A percentile compares a stretch with the other conserved stretches of the same genome.
Conservation (phyloP, 1,140 invertebrate species). For the Tetragnatha versicolor region DNA sequence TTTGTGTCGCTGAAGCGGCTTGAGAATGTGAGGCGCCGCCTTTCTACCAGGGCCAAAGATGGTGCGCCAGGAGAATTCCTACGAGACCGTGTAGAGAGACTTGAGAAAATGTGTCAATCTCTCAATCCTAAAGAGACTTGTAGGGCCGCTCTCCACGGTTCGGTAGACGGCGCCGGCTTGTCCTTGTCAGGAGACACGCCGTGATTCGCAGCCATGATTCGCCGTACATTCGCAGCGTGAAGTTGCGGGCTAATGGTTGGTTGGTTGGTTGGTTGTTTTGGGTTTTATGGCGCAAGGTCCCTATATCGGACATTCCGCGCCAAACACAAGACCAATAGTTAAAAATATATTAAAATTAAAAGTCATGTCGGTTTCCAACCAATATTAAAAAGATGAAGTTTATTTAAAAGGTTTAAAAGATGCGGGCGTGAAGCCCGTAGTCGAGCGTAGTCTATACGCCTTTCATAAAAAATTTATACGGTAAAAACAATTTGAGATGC, state of each 20-base stretch:
- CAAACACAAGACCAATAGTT: too few relatives aligned
- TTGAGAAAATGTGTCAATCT: neutral
- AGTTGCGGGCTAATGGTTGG: neutral
- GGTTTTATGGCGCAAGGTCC: too few relatives aligned
- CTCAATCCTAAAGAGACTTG: neutral
- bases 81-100: neutral
- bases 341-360: too few relatives aligned
- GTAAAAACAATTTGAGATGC: too few relatives aligned
- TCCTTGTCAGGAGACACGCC: neutral
- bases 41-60: neutral
- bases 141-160: neutral
- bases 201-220: neutral
- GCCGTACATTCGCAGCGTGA: neutral
- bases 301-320: too few relatives aligned
- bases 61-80: neutral
- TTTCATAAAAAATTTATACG: too few relatives aligned
- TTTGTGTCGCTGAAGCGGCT: neutral
- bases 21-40: neutral
- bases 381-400: too few relatives aligned
- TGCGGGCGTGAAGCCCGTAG: too few relatives aligned
- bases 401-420: too few relatives aligned
- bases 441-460: too few relatives aligned
- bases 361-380: too few relatives aligned
- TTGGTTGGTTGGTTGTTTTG: too few relatives aligned
- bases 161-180: neutral